Conservation (phyloP, 1,140 invertebrate genomes). For the Lucilia sericata region DNA sequence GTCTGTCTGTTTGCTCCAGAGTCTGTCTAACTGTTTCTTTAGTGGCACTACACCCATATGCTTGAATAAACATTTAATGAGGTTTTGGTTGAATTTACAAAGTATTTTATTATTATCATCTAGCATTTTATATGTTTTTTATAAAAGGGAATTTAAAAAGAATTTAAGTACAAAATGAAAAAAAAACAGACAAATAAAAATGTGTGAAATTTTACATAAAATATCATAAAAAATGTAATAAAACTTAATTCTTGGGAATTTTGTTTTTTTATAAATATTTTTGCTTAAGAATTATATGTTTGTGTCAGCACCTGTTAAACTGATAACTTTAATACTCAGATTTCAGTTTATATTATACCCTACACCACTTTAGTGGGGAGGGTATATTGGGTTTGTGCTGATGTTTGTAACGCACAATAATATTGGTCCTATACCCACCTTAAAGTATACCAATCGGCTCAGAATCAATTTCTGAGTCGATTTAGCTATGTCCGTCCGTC, state of each 20-base stretch:
- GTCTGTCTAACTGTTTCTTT: neutral
- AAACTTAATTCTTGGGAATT: neutral
- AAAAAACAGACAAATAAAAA: neutral
- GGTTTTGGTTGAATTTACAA: neutral
- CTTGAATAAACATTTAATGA: conserved; percentile 13
- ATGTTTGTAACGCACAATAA: too few relatives aligned
- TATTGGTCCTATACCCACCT: too few relatives aligned
- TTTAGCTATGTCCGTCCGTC: too few relatives aligned
- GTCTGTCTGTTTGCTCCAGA: neutral
- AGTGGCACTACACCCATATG: neutral
- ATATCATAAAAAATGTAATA: neutral
- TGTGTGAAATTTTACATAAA: neutral
- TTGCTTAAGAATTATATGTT: neutral
- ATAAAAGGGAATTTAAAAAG: neutral
- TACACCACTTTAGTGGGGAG: too few relatives aligned
- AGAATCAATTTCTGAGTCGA: too few relatives aligned
- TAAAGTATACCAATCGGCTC: too few relatives aligned
- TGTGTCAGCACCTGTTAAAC: neutral
- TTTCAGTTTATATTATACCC: too few relatives aligned
- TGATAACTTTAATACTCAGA: neutral
- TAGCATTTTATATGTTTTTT: neutral
- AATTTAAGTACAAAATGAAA: neutral
- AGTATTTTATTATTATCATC: neutral
- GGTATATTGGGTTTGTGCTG: too few relatives aligned
- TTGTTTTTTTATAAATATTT: neutral